A percentile compares a stretch with the other conserved stretches of the same genome.
phyloP scores from a whole-genome alignment of 1,140 invertebrate genomes.

The Sinella curviseta region DNA sequence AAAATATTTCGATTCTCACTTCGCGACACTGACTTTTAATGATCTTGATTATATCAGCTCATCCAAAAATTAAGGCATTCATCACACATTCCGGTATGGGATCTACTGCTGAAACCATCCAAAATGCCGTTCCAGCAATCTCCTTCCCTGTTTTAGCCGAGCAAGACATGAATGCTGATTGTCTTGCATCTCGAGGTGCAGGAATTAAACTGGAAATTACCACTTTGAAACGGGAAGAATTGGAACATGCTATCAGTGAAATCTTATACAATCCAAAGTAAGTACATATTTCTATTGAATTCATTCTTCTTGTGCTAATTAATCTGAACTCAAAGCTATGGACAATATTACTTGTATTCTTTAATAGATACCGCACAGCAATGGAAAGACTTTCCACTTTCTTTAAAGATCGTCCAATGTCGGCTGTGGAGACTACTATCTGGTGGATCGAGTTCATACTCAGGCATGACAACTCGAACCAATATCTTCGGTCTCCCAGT shows the following conservation, averaged over 20 bases:
- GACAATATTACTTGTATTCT: too few relatives aligned
- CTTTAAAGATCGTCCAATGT: neutral
- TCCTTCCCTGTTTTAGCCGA: conserved; percentile 47
- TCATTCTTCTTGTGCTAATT: neutral
- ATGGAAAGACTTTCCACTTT: neutral
- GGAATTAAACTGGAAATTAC: conserved; percentile 38
- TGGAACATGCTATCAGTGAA: conserved; percentile 41
- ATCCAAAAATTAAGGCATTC: conserved; percentile 52
- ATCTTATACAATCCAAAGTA: conserved; percentile 18
- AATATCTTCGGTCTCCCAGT: neutral
- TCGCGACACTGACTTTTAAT: neutral
- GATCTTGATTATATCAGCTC: conserved; percentile 34
- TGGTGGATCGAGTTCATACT: conserved; percentile 7
- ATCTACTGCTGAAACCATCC: conserved; percentile 53
- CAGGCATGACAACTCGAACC: neutral
- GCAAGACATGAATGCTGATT: conserved; percentile 44
- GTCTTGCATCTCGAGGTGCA: conserved; percentile 49
- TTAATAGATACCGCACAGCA: neutral
- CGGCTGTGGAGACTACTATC: neutral
- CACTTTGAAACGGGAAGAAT: conserved; percentile 20
- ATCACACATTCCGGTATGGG: conserved; percentile 56
- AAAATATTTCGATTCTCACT: too few relatives aligned
- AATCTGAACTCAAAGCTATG: too few relatives aligned
- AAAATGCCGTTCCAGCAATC: conserved; percentile 54
- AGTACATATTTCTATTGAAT: neutral